Evolutionary conservation across 2,888 invertebrate species (phyloP).

Genomic region (Cryptus viduatorius): DNA sequence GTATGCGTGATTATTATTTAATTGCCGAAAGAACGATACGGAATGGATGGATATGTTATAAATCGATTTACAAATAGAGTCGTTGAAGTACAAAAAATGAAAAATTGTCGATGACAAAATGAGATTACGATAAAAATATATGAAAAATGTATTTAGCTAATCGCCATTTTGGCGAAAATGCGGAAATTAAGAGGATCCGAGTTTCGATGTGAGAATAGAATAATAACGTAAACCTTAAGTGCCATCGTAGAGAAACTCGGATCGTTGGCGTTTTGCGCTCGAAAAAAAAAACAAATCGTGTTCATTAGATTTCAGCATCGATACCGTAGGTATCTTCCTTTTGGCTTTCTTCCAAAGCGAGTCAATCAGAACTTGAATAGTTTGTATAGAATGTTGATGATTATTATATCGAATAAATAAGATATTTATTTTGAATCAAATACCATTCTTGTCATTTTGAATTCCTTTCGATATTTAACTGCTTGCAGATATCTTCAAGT

Average conservation of each 20-base stretch:
- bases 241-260: constrained; percentile 49
- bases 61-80: constrained; percentile 39
- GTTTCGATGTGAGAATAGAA: constrained; percentile 28
- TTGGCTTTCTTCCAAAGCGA: constrained; percentile 1
- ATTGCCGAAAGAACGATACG: constrained; percentile 31
- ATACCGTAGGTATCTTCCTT: constrained; percentile 9
- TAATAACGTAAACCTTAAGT: constrained; percentile 39
- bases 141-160: background rate
- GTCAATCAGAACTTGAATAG: background rate
- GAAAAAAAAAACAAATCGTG: constrained; percentile 33
- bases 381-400: constrained; percentile 29
- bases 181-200: constrained; percentile 11
- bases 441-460: background rate
- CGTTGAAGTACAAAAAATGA: constrained; percentile 49
- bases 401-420: constrained; percentile 28
- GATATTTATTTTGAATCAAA: constrained; percentile 41
- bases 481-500: constrained; percentile 9
- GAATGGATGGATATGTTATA: constrained; percentile 31
- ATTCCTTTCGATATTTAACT: background rate
- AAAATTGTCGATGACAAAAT: constrained; percentile 23
- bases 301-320: constrained; percentile 24
- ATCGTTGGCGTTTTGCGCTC: background rate
- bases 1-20: constrained; percentile 36
- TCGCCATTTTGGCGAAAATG: background rate
- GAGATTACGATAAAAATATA: constrained; percentile 42